Evolutionary conservation across 2,113 vertebrate genomes (phyloP).

Genomic region (Serilophus lunatus): DNA sequence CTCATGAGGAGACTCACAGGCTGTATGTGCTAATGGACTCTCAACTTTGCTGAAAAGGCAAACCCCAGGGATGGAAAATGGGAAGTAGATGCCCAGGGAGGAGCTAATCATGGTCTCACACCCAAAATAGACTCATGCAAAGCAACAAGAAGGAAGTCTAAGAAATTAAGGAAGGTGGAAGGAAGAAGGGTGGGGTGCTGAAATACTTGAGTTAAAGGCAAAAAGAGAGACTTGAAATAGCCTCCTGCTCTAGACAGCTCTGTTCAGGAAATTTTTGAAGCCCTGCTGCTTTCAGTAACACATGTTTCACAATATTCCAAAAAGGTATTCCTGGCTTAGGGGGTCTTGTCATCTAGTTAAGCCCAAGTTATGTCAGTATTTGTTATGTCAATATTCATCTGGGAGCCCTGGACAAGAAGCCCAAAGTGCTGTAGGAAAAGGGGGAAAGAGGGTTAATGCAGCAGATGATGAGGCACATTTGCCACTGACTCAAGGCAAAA

Average conservation of each 20-base stretch:
- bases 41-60: constrained; percentile 36
- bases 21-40: not conserved
- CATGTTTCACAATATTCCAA: not conserved
- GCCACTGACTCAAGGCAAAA: not conserved
- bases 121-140: constrained; percentile 13
- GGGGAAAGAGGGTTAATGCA: not conserved
- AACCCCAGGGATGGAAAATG: not conserved
- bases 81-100: constrained; percentile 6
- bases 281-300: not conserved
- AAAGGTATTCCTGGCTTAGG: not conserved
- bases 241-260: constrained; percentile 10
- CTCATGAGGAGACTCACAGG: not conserved
- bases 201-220: constrained; percentile 52
- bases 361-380: not conserved
- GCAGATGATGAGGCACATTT: not conserved
- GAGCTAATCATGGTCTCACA: not conserved
- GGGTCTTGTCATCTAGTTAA: not conserved
- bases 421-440: not conserved
- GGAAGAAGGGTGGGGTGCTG: constrained; percentile 55
- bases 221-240: not conserved
- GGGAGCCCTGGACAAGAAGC: not conserved
- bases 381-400: rapidly evolving
- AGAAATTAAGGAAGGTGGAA: constrained; percentile 67
- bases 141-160: constrained; percentile 54
- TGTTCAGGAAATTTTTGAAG: constrained; percentile 40